These are phyloP conservation scores for Trididemnum nubilum DNA, from an alignment of 23 tunicate species.

Conservation along the genomic window DNA sequence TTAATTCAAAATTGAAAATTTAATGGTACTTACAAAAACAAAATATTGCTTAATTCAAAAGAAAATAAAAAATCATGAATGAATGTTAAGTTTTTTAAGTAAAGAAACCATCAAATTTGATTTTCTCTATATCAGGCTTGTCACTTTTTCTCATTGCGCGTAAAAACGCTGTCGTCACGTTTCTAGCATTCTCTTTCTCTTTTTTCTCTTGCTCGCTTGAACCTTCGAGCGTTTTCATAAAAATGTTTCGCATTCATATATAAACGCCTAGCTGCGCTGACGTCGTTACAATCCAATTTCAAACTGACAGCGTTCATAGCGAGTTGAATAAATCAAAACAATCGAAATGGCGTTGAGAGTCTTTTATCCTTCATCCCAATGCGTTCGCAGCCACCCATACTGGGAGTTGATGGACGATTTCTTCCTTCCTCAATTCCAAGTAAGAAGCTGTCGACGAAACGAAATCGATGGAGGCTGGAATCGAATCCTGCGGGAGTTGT, in stretches of 20 bases:
- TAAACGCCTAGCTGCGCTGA: neutral
- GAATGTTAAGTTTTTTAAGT: too few relatives aligned
- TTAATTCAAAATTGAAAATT: too few relatives aligned
- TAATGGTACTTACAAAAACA: too few relatives aligned
- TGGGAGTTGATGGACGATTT: neutral
- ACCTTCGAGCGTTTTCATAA: neutral
- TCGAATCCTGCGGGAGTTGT: neutral
- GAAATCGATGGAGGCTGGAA: neutral
- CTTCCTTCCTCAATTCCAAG: neutral
- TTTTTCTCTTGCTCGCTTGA: neutral
- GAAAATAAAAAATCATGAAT: too few relatives aligned
- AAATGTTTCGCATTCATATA: neutral
- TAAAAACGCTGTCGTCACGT: too few relatives aligned
- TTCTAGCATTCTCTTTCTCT: too few relatives aligned
- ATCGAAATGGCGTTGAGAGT: slow-evolving; percentile 6
- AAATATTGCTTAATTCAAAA: too few relatives aligned
- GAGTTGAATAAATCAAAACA: neutral
- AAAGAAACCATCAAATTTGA: too few relatives aligned
- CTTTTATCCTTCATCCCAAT: neutral
- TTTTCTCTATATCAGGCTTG: too few relatives aligned
- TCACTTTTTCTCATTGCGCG: too few relatives aligned
- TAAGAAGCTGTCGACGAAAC: neutral
- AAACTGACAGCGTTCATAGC: neutral
- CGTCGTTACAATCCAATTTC: neutral
- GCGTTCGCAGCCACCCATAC: slow-evolving; percentile 1